Base-by-base conservation (phyloP, 2,797 vertebrate genomes). In the Melanotaenia parkinsoni region DNA sequence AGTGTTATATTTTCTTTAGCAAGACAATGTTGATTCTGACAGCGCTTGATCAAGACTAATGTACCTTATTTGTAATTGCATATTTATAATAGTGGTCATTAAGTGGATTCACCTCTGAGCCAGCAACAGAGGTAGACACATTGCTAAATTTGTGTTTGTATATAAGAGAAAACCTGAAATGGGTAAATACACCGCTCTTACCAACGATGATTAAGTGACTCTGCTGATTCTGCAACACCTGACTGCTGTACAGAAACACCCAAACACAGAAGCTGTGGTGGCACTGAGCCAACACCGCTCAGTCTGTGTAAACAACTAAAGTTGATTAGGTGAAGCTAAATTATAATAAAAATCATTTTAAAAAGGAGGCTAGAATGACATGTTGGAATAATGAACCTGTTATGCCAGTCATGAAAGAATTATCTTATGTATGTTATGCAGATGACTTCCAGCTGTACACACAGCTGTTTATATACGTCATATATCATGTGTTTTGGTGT, bases 401-500 rank as follows among this genome's bases (percentile, higher is more conserved):
- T 24, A 53, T 24, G 43, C 53, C 35, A 59, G 24, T 64, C 40
- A 69, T 61, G 57, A 72, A 35, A 57, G 18, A 76, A 53, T 24
- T 64, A 63, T 58, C 50, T 67, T 40, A 53, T 68, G 72, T 45
- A 58, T 83, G 38, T 74, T 53, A 80, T 68, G 62, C 45, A 82
- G 62, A 86, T 76, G 72, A 79, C 18, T 47, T 84, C 74, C 79
- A 85, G 80, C 68, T 80, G 69, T 30, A 47, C 30, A 72, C 33
- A 53, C 81, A 84, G 63, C 63, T 85, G 80, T 83, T 80, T 67
- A 64, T 57, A 40, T 40, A 53, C 63, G 26, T 26, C 26, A 26
- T 26, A 26, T 26, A 26, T 26, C 26, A 26, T 26, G 26, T 26
- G 26, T 26, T 26, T 18, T 57, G 2, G 28, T 69, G 22, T 13